A percentile compares a stretch with the other conserved stretches of the same genome.
Evolutionary conservation across 2,113 vertebrate genomes (phyloP).

Genomic region (Copsychus sechellarum): DNA sequence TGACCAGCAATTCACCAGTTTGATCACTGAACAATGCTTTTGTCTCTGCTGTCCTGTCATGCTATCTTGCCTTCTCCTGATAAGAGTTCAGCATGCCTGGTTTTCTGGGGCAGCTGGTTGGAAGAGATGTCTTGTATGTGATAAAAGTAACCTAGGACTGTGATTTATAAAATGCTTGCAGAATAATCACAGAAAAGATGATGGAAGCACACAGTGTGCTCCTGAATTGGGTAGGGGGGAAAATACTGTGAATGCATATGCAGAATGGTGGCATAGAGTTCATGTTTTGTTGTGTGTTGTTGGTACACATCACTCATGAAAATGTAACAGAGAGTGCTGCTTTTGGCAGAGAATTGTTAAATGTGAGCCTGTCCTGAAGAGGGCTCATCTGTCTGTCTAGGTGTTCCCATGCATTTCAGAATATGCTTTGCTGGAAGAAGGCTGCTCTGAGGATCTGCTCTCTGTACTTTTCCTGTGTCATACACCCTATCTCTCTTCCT

Average conservation of each 20-base stretch:
- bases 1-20: neutral
- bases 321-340: neutral
- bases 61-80: conserved; percentile 17
- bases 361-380: neutral
- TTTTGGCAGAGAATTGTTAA: neutral
- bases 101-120: neutral
- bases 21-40: neutral
- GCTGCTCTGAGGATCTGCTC: neutral
- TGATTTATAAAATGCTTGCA: neutral
- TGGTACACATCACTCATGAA: neutral
- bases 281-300: neutral
- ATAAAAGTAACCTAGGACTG: neutral
- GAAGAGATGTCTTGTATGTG: neutral
- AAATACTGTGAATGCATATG: neutral
- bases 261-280: neutral
- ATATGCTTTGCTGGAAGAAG: neutral
- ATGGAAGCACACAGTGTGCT: neutral
- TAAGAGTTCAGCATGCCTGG: neutral
- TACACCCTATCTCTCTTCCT: neutral
- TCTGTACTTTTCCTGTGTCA: neutral
- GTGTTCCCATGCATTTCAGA: neutral
- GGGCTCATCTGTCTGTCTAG: neutral
- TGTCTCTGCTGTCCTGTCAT: conserved; percentile 26
- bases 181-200: neutral
- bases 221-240: neutral